phyloP scores from a whole-genome alignment of 1,140 invertebrate species.

The Probaryconus sp. region DNA sequence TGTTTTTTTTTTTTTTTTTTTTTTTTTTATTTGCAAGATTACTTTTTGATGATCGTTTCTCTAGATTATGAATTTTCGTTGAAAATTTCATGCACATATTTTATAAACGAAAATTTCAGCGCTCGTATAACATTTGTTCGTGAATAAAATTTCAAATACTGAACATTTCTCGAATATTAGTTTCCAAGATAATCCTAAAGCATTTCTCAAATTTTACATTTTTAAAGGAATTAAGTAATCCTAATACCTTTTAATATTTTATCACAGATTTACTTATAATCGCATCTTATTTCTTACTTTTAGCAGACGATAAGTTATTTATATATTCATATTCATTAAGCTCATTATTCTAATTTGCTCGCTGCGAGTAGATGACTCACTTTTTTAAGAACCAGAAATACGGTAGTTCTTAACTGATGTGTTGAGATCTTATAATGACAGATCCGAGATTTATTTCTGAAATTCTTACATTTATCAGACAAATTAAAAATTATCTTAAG shows the following conservation, averaged over 20 bases:
- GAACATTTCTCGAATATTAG: too few relatives aligned
- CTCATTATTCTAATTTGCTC: constrained; percentile 29
- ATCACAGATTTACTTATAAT: constrained; percentile 23
- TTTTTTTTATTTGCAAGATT: too few relatives aligned
- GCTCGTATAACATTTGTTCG: too few relatives aligned
- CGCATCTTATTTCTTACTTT: constrained; percentile 30
- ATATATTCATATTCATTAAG: constrained; percentile 29
- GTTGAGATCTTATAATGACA: constrained; percentile 22
- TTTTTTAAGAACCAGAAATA: constrained; percentile 3
- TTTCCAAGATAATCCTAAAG: constrained; percentile 24
- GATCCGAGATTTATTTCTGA: not conserved
- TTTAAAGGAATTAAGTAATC: constrained; percentile 4
- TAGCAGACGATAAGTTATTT: constrained; percentile 23
- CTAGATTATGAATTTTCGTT: too few relatives aligned
- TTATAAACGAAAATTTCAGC: too few relatives aligned
- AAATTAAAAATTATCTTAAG: not conserved
- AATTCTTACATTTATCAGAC: constrained; percentile 14
- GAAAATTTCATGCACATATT: too few relatives aligned
- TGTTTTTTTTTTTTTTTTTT: too few relatives aligned
- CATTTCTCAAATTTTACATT: constrained; percentile 27
- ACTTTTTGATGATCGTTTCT: too few relatives aligned
- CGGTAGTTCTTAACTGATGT: constrained; percentile 24
- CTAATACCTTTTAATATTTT: constrained; percentile 37
- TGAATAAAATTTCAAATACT: too few relatives aligned
- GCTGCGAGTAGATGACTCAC: not conserved